phyloP scores from a whole-genome alignment of 2,797 vertebrate genomes.

The Pachyuromys duprasi region DNA sequence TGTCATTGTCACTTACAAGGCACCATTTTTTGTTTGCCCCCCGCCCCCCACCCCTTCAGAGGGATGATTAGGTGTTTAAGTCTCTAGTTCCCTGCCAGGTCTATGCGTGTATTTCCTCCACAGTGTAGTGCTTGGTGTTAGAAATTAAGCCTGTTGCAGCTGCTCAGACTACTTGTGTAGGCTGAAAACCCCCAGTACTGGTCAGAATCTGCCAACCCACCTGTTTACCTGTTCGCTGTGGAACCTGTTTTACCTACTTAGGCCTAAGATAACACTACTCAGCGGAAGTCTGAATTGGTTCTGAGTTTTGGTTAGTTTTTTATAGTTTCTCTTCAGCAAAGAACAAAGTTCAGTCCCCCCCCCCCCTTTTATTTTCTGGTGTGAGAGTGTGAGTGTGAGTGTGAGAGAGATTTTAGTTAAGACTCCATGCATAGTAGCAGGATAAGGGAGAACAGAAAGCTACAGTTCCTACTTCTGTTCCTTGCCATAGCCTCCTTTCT shows the following conservation, averaged over 20 bases:
- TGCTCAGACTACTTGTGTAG: not conserved
- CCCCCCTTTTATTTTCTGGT: too few relatives aligned
- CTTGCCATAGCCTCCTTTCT: not conserved
- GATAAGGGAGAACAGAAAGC: not conserved
- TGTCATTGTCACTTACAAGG: slow-evolving; percentile 23
- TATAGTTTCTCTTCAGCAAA: slow-evolving; percentile 17
- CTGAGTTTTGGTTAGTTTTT: not conserved
- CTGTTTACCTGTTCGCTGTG: not conserved
- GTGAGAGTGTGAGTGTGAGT: not conserved
- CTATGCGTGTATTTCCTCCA: not conserved
- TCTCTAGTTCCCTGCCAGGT: rapidly evolving
- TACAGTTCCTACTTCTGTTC: not conserved
- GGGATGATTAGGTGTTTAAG: not conserved
- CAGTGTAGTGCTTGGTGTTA: not conserved
- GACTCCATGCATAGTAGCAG: not conserved
- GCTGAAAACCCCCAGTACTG: not conserved
- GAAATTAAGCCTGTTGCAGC: not conserved
- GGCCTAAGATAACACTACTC: not conserved
- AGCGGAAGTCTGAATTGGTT: not conserved
- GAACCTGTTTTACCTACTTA: not conserved
- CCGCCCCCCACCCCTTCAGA: not conserved
- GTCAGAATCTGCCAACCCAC: not conserved
- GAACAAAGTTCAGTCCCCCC: not conserved
- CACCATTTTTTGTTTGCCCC: not conserved
- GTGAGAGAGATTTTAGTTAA: slow-evolving; percentile 25